Percentiles rank a stretch among this genome's conserved stretches.
Conservation (phyloP, 2,888 invertebrate species). For the Pemphredon lugubris region DNA sequence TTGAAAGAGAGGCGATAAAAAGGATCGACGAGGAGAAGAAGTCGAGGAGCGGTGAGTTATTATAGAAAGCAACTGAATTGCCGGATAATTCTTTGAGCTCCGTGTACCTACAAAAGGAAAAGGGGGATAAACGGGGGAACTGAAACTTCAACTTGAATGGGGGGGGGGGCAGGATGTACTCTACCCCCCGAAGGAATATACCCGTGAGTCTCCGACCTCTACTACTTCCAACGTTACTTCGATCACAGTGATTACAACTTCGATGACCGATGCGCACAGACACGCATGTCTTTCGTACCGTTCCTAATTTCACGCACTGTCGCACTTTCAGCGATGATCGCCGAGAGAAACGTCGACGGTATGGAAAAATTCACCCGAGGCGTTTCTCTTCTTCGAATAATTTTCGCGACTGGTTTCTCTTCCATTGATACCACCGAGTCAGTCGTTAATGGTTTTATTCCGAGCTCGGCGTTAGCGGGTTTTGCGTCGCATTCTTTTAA, state of each 20-base stretch:
- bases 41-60: no score
- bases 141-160: constrained; percentile 35
- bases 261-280: constrained; percentile 52
- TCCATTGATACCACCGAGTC: no score
- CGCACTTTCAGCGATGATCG: constrained; percentile 43
- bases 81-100: no score
- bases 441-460: no score
- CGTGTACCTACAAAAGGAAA: constrained; percentile 14
- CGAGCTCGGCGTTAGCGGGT: no score
- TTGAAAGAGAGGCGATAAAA: no score
- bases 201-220: constrained; percentile 37
- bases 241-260: constrained; percentile 75
- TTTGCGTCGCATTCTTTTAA: no score
- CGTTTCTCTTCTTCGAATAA: constrained; percentile 4
- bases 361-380: constrained; percentile 20
- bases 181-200: constrained; percentile 41
- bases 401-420: constrained; percentile 8
- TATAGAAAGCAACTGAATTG: no score
- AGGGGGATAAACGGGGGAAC: constrained; percentile 15
- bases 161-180: constrained; percentile 40
- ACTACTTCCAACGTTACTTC: constrained; percentile 62
- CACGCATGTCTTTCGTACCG: constrained; percentile 31
- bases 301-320: constrained; percentile 56
- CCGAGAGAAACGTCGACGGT: constrained; percentile 26
- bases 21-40: no score